phyloP scores from a whole-genome alignment of 37 sponge, comb jelly and placozoan genomes.

The Chondrilla cf. caribensis region DNA sequence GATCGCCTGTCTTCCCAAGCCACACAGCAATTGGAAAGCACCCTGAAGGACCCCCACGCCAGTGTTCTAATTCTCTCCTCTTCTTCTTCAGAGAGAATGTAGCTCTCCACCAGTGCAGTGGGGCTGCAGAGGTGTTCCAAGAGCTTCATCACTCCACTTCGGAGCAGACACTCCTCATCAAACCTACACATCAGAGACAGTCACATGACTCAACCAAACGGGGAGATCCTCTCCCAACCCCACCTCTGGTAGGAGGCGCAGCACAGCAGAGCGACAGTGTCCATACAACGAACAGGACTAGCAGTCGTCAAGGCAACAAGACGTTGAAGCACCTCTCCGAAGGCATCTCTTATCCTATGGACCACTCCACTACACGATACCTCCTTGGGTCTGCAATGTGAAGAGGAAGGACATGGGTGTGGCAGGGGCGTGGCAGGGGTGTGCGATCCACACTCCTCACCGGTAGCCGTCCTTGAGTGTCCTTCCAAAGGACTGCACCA shows the following conservation, averaged over 20 bases:
- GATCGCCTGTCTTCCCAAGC: conserved; percentile 71
- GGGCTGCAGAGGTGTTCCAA: conserved; percentile 76
- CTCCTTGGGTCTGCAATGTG: conserved; percentile 7
- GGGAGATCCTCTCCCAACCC: too few relatives aligned
- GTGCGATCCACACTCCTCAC: too few relatives aligned
- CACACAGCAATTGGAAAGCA: conserved; percentile 83
- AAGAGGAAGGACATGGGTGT: background rate
- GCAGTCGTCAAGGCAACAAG: conserved; percentile 75
- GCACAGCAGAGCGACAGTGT: conserved; percentile 82
- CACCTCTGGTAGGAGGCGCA: conserved; percentile 80
- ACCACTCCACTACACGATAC: conserved; percentile 46
- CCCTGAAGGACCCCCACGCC: conserved; percentile 91
- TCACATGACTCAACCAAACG: too few relatives aligned
- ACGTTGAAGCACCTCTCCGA: conserved; percentile 65
- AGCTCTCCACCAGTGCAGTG: conserved; percentile 23
- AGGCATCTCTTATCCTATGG: conserved; percentile 57
- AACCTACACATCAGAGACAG: conserved; percentile 30
- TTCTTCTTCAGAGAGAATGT: conserved; percentile 16
- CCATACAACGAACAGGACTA: conserved; percentile 72
- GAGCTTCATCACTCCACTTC: conserved; percentile 88
- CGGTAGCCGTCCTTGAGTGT: conserved; percentile 45
- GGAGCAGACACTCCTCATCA: conserved; percentile 77
- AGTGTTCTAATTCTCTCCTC: conserved; percentile 51
- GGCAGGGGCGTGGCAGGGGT: too few relatives aligned
- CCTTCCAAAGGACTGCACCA: conserved; percentile 54